These are phyloP conservation scores for Lepilemur septentrionalis DNA, from an alignment of 2,797 vertebrate species.

Conservation along the genomic window DNA sequence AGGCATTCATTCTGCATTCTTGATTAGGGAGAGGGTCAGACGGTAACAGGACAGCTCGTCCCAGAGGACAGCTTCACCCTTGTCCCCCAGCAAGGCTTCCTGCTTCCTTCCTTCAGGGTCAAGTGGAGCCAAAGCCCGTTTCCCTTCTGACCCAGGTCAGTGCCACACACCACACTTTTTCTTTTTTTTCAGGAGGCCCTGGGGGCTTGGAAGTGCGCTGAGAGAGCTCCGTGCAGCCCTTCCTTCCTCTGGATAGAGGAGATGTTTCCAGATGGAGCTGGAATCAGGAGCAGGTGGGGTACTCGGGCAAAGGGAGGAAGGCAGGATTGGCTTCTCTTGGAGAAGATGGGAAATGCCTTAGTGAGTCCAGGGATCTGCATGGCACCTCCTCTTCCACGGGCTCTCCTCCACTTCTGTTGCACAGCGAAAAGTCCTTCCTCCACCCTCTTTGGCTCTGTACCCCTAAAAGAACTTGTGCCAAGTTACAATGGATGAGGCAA, in stretches of 20 bases:
- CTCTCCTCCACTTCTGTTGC: background rate
- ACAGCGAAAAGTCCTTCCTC: background rate
- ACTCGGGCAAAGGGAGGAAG: too few relatives aligned
- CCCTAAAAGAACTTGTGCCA: background rate
- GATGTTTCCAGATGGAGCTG: constrained; percentile 8
- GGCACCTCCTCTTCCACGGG: background rate
- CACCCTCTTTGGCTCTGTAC: background rate
- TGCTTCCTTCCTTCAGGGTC: constrained; percentile 73
- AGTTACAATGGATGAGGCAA: background rate
- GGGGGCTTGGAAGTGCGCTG: background rate
- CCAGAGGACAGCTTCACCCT: background rate
- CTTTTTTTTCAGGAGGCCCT: background rate
- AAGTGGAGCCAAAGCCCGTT: constrained; percentile 11
- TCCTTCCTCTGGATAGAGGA: constrained; percentile 21
- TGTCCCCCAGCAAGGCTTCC: constrained; percentile 51
- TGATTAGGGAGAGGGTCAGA: constrained; percentile 43
- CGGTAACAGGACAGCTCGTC: constrained; percentile 40
- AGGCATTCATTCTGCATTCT: background rate
- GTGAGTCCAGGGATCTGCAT: background rate
- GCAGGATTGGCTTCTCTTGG: background rate
- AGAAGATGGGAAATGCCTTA: background rate
- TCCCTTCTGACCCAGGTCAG: constrained; percentile 21
- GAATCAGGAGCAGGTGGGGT: background rate
- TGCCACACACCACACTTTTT: background rate
- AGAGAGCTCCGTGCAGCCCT: background rate